Conservation (phyloP, 2,797 vertebrate species). For the Nasua narica region DNA sequence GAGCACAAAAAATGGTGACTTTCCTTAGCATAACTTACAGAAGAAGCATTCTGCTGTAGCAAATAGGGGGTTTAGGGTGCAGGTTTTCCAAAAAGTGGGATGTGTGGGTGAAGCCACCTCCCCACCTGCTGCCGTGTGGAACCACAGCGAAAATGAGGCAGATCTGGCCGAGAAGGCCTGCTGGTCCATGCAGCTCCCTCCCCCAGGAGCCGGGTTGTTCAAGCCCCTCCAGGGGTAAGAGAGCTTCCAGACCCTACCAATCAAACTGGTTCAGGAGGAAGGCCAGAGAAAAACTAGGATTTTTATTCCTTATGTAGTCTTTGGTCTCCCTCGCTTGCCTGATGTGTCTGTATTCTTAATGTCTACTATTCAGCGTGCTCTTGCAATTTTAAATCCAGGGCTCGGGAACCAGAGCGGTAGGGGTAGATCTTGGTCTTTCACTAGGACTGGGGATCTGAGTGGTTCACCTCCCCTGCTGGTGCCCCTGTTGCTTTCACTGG, state of each 20-base stretch:
- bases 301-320: background rate
- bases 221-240: accelerated
- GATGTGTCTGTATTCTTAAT: background rate
- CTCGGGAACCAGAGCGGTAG: background rate
- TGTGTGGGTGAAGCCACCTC: accelerated
- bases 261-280: background rate
- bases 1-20: background rate
- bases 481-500: background rate
- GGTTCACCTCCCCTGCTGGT: accelerated
- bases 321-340: background rate
- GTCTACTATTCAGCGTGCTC: background rate
- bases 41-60: background rate
- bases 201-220: background rate
- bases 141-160: background rate
- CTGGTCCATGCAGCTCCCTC: accelerated
- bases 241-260: too few species aligned
- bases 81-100: background rate
- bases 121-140: background rate
- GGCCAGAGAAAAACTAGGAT: background rate
- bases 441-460: background rate
- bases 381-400: background rate
- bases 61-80: background rate
- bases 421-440: background rate
- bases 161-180: background rate
- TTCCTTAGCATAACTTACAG: background rate